Conservation (phyloP, 2,797 vertebrate genomes). For the Protonibea diacanthus region DNA sequence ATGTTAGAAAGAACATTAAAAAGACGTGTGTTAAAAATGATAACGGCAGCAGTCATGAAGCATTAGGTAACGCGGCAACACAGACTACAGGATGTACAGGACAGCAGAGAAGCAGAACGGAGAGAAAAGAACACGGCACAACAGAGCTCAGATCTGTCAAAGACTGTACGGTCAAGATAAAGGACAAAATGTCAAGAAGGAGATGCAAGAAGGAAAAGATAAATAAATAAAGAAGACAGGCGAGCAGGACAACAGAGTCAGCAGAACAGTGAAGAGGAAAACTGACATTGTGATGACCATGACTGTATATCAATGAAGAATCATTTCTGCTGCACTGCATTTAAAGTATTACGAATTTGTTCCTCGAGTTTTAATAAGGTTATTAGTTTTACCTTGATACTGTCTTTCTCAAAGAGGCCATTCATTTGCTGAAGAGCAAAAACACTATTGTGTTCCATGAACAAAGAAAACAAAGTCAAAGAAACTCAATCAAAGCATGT, state of each 20-base stretch:
- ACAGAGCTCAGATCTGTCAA: conserved; percentile 64
- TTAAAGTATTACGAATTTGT: background rate
- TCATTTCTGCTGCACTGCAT: conserved; percentile 18
- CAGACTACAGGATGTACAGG: background rate
- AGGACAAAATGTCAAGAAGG: conserved; percentile 48
- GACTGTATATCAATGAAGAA: conserved; percentile 43
- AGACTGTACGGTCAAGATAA: conserved; percentile 54
- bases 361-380: background rate
- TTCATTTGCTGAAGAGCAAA: background rate
- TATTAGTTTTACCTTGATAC: background rate
- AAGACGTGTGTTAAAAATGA: background rate
- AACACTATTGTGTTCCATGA: background rate
- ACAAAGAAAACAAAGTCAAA: too few species aligned
- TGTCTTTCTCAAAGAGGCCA: background rate
- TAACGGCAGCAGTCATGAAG: background rate
- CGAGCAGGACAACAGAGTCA: conserved; percentile 43
- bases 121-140: background rate
- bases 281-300: conserved; percentile 53
- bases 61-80: background rate
- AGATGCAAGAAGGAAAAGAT: conserved; percentile 42
- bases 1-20: conserved; percentile 24
- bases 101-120: background rate
- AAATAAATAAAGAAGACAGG: conserved; percentile 65
- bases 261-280: conserved; percentile 48
- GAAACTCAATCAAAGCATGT: background rate